Evolutionary conservation across 2,888 invertebrate genomes (phyloP), one percentile per base, ranked within the genome.

Genomic region (Marronus borbonicus): DNA sequence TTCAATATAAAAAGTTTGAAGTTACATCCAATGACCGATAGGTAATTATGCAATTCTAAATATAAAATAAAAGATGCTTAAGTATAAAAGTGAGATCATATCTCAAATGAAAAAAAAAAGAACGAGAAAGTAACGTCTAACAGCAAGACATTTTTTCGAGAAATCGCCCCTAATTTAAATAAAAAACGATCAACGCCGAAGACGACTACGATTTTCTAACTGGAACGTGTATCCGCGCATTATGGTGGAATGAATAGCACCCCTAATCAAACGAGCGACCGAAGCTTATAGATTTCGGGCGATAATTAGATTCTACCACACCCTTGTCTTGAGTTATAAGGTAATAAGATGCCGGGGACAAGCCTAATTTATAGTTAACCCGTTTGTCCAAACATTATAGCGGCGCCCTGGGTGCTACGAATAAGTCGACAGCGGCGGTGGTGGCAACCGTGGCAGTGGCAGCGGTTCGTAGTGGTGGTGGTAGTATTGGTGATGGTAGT

Each of bases 321-420:
- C 88, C 88, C 87, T 87, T 86, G 87, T 86, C 88, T 87, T 88
- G 86, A 88, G 88, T 88, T 87, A 88, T 87, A 88, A 87, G 87
- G 87, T 88, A 88, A 88, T 88, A 88, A 87, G 88, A 87, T 85
- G 86, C 87, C 85, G 84, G 83, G 44, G 86, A 86, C 87, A 86
- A 85, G 87, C 84, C 84, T 87, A 87, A 88, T 88, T 88, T 88
- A 88, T 88, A 86, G 88, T 86, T 84, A 86, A 86, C 86, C 87
- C 86, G 83, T 83, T 80, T 81, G 80, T 81, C 78, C 80, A 79
- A 82, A 81, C 82, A 80, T 82, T 81, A 81, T 80, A 79, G 76
- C 79, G 81, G 79, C 80, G 79, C 80, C 78, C 20, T 17, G 8
- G 44, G 44, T 44, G 2, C 12, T 12, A 44, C 44, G 44, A 2